Evolutionary conservation across 2,113 vertebrate genomes (phyloP).

Genomic region (Rhinichthys klamathensis): DNA sequence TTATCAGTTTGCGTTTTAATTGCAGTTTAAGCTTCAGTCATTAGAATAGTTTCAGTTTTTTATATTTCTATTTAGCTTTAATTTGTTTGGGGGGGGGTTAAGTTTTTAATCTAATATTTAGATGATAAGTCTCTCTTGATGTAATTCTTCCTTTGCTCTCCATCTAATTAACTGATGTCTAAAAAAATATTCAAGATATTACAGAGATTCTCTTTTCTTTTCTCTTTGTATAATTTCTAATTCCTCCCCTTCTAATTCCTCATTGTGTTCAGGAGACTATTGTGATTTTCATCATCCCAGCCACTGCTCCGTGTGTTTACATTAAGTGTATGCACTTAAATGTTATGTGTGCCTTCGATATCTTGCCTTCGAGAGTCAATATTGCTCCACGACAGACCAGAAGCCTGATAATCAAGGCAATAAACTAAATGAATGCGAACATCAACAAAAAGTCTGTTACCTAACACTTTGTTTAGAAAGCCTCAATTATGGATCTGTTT

Average conservation of each 20-base stretch:
- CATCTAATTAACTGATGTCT: background rate
- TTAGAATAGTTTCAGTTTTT: no score
- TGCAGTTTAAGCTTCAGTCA: background rate
- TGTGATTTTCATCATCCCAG: background rate
- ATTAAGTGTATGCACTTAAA: background rate
- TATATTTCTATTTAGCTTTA: no score
- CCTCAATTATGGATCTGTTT: slow-evolving; percentile 35
- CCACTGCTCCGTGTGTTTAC: background rate
- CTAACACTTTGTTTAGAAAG: slow-evolving; percentile 9
- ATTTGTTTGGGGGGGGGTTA: no score
- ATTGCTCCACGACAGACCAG: slow-evolving; percentile 16
- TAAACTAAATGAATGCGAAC: background rate
- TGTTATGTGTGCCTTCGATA: background rate
- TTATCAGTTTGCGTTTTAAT: background rate
- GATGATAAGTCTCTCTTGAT: background rate
- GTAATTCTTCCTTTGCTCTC: background rate
- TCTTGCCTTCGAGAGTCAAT: background rate
- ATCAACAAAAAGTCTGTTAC: slow-evolving; percentile 9
- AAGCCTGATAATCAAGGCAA: slow-evolving; percentile 30
- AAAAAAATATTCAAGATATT: background rate
- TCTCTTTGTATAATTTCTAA: no score
- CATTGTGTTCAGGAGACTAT: background rate
- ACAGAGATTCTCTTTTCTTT: background rate
- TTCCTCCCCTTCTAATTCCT: no score
- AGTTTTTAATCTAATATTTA: background rate